Percentiles rank a stretch among this genome's conserved stretches.
Evolutionary conservation across 2,888 invertebrate genomes (phyloP).

Genomic region (Lamellibrachia satsuma): DNA sequence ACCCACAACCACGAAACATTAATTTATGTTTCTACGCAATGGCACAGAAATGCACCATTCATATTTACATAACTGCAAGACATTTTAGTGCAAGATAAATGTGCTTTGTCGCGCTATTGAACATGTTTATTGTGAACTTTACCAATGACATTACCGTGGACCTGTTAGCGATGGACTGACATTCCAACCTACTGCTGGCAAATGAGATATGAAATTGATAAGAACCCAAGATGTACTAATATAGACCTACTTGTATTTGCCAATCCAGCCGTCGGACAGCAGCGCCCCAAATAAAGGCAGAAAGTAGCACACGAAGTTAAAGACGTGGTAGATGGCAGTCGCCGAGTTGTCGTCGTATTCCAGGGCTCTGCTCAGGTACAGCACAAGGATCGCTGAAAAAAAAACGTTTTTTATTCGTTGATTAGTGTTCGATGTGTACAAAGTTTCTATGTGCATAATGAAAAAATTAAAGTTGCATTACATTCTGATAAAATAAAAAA

Average conservation of each 20-base stretch:
- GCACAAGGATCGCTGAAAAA: constrained; percentile 82
- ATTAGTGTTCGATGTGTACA: neutral
- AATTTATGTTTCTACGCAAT: too few relatives aligned
- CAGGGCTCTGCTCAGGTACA: constrained; percentile 86
- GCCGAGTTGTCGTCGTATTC: constrained; percentile 78
- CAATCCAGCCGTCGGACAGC: constrained; percentile 89
- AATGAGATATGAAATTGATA: neutral
- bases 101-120: too few relatives aligned
- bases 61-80: too few relatives aligned
- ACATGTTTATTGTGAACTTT: too few relatives aligned
- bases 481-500: neutral
- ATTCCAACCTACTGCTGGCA: neutral
- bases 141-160: neutral
- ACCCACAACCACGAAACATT: too few relatives aligned
- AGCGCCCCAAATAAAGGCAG: constrained; percentile 91
- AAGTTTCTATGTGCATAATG: neutral
- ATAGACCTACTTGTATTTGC: constrained; percentile 77
- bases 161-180: neutral
- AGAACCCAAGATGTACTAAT: neutral
- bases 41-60: too few relatives aligned
- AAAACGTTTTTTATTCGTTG: neutral
- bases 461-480: neutral
- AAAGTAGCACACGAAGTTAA: constrained; percentile 88
- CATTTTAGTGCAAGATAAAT: too few relatives aligned
- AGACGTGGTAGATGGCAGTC: constrained; percentile 88